Conservation (phyloP, 2,888 invertebrate genomes). For the Ormyrus pomaceus region DNA sequence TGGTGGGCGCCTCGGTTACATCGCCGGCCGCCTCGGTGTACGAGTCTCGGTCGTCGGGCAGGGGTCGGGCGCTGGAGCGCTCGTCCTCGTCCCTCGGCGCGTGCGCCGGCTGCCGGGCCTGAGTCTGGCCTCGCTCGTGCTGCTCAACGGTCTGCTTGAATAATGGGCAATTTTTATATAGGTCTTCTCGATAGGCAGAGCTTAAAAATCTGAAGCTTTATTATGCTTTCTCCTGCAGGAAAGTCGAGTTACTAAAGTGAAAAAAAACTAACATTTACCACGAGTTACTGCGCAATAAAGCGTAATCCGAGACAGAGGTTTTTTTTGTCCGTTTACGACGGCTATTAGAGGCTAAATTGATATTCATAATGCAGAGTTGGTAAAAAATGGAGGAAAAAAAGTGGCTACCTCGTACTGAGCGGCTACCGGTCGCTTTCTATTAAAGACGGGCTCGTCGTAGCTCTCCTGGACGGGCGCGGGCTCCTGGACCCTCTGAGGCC, state of each 20-base stretch:
- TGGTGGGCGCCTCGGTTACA: conserved; percentile 79
- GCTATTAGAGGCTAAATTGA: too few relatives aligned
- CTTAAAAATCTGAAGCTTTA: too few relatives aligned
- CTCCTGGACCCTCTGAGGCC: conserved; percentile 67
- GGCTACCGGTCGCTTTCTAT: conserved; percentile 74
- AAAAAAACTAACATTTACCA: too few relatives aligned
- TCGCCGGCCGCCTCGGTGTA: conserved; percentile 59
- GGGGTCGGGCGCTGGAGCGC: background rate
- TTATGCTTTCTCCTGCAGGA: too few relatives aligned
- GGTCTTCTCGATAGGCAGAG: too few relatives aligned
- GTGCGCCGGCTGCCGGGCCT: conserved; percentile 7
- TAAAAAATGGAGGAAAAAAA: too few relatives aligned
- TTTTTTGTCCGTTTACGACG: too few relatives aligned
- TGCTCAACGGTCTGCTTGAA: background rate
- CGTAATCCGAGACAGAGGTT: too few relatives aligned
- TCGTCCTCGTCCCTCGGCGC: background rate
- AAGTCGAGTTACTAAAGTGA: too few relatives aligned
- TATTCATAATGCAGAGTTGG: too few relatives aligned
- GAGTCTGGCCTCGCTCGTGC: background rate
- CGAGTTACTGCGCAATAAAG: too few relatives aligned
- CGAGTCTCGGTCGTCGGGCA: conserved; percentile 1
- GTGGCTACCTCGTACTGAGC: conserved; percentile 48
- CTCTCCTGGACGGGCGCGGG: conserved; percentile 66
- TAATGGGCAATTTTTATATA: background rate
- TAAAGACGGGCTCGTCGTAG: conserved; percentile 59